phyloP scores from a whole-genome alignment of 2,113 vertebrate species.

The Clarias gariepinus region DNA sequence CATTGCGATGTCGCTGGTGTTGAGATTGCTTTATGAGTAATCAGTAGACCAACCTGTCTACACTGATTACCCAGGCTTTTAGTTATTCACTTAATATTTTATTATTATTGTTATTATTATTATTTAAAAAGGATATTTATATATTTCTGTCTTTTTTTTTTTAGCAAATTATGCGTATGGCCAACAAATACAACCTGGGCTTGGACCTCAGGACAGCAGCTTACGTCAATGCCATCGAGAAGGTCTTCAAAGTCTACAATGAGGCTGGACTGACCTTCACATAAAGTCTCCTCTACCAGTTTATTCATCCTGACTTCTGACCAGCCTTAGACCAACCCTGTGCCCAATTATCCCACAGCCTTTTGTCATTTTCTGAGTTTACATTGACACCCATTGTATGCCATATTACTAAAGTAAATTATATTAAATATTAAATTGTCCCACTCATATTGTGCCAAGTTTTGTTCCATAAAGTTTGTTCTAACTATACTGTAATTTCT shows the following conservation, averaged over 20 bases:
- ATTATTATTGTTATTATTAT: too few species aligned
- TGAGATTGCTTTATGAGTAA: background rate
- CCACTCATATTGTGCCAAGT: background rate
- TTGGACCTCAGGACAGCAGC: slow-evolving; percentile 95
- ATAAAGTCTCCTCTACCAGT: slow-evolving; percentile 70
- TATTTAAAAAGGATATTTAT: too few species aligned
- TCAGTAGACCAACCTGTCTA: background rate
- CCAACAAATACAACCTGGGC: slow-evolving; percentile 96
- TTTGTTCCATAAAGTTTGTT: background rate
- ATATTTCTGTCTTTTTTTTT: background rate
- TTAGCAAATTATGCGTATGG: slow-evolving; percentile 83
- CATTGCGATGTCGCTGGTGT: background rate
- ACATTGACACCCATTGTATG: slow-evolving; percentile 40
- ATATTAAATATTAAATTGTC: background rate
- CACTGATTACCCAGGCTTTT: background rate
- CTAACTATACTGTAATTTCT: slow-evolving; percentile 5
- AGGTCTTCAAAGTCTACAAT: slow-evolving; percentile 98
- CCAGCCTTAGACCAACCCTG: slow-evolving; percentile 9
- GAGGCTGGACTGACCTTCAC: slow-evolving; percentile 97
- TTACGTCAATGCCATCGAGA: slow-evolving; percentile 98
- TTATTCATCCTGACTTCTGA: slow-evolving; percentile 39
- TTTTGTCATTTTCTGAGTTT: slow-evolving; percentile 59
- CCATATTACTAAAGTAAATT: background rate
- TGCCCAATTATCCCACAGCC: background rate
- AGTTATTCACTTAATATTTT: background rate